Evolutionary conservation across 1,140 invertebrate genomes (phyloP).

Genomic region (Cepaea nemoralis): DNA sequence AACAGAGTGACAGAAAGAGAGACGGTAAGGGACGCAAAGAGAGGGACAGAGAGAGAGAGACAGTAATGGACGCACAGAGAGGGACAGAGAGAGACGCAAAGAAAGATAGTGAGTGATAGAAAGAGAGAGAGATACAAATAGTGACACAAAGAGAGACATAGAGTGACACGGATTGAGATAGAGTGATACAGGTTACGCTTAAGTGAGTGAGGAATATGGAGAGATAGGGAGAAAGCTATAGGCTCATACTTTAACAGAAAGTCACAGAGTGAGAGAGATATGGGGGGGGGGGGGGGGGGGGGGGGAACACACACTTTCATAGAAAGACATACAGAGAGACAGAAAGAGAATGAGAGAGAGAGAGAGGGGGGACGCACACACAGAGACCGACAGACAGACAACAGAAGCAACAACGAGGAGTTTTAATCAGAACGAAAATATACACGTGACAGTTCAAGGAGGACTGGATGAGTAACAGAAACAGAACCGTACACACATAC

Average conservation of each 20-base stretch:
- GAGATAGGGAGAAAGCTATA: not conserved
- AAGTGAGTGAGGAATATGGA: too few species aligned
- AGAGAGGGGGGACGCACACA: not conserved
- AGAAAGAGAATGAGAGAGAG: not conserved
- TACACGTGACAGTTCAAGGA: too few species aligned
- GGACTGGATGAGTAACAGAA: too few species aligned
- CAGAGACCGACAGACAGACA: too few species aligned
- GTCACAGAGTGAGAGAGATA: not conserved
- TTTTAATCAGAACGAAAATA: too few species aligned
- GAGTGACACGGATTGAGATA: not conserved
- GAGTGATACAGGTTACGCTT: too few species aligned
- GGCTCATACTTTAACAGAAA: not conserved
- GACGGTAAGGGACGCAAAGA: not conserved
- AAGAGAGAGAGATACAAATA: not conserved
- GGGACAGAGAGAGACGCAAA: not conserved
- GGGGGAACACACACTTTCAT: too few species aligned
- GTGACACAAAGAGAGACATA: not conserved
- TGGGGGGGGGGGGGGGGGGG: too few species aligned
- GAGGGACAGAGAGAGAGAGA: not conserved
- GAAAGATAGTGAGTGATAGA: not conserved
- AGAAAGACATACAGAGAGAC: slow-evolving; percentile 8
- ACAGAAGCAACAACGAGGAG: too few species aligned
- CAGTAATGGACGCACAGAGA: not conserved
- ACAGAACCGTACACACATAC: too few species aligned
- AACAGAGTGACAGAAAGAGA: too few species aligned